Base-by-base conservation (phyloP, 2,888 invertebrate genomes). In the Drosophila nr. perissopoda region DNA sequence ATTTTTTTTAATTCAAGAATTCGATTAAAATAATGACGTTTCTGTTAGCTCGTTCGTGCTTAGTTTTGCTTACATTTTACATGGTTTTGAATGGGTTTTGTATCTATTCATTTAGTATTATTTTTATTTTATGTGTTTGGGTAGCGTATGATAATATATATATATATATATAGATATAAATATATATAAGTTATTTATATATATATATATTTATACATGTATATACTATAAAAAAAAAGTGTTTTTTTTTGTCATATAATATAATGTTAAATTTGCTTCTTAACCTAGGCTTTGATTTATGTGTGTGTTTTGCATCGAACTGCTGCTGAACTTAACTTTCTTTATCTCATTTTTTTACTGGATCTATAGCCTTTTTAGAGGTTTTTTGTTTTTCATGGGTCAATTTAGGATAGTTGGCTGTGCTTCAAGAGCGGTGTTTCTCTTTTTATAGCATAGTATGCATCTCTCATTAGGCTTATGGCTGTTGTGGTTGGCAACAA, bases 391-490 rank as follows among this genome's bases (percentile, higher is more conserved):
- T 31, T 34, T 33, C 16, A 16, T 33, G 63, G 29, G n/a, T 3
- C 7, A 38, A 38, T 40, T 53, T 52, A 38, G 45, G 56, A 29
- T 69, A 62, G 42, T 45, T 72, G 48, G 73, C 60, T 72, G 34
- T 72, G 38, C 54, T 70, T 45, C 31, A 68, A 68, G 69, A 65
- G 52, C 21, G n/a, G n/a, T 3, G 13, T 16, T 34, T 16, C 38
- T 29, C 13, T 13, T 36, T 21, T 4, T 8, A 10, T 36, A 71
- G 48, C 72, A 70, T 56, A 48, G 33, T 60, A 38, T 42, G 64
- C 59, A 60, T 77, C 61, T 72, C 82, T 65, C 73, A 40, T 57
- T 62, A 62, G 79, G 69, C 79, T 78, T 82, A 78, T 78, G 78
- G 82, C 82, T 69, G 57, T 36, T 66, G 48, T 58, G 36, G 31